These are phyloP conservation scores for Chirona hameri DNA, from an alignment of 2,888 invertebrate species.

Conservation along the genomic window DNA sequence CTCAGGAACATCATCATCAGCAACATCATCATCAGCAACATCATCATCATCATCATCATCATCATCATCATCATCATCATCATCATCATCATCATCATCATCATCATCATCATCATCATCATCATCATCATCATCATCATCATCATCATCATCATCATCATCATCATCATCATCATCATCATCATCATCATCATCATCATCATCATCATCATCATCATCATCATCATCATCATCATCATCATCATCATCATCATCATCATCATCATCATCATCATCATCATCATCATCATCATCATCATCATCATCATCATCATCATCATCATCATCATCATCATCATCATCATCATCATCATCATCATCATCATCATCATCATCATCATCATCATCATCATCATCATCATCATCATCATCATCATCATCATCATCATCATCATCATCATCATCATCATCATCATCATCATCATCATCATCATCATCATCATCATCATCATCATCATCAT, in stretches of 20 bases:
- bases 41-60: no score
- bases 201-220: conserved; percentile 9
- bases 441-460: conserved; percentile 22
- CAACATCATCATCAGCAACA: no score
- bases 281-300: conserved; percentile 12
- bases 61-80: conserved; percentile 9
- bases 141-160: conserved; percentile 22
- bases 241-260: no score
- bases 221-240: no score
- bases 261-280: conserved; percentile 10
- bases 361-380: conserved; percentile 22
- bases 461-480: conserved; percentile 4
- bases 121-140: conserved; percentile 22
- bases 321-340: conserved; percentile 22
- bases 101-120: conserved; percentile 11
- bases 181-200: conserved; percentile 10
- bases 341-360: conserved; percentile 22
- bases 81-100: conserved; percentile 22
- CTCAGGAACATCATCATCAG: no score
- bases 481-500: conserved; percentile 22
- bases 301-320: conserved; percentile 22
- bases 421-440: conserved; percentile 7
- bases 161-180: conserved; percentile 22
- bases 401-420: conserved; percentile 22
- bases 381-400: conserved; percentile 22